phyloP scores from a whole-genome alignment of 2,797 vertebrate genomes.

The Streptopelia turtur region DNA sequence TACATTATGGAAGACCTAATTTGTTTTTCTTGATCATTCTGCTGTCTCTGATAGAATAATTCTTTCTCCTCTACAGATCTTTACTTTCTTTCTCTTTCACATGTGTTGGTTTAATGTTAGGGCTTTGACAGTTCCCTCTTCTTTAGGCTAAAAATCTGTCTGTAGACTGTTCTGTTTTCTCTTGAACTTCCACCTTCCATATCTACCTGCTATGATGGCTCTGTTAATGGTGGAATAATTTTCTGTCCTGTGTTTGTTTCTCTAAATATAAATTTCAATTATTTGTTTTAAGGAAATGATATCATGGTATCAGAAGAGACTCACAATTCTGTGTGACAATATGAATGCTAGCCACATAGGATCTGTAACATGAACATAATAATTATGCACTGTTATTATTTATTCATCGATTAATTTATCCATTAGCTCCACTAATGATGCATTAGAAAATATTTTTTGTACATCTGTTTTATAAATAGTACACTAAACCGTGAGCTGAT shows the following conservation, averaged over 20 bases:
- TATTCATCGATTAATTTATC: not conserved
- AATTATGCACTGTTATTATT: not conserved
- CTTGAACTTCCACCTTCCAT: not conserved
- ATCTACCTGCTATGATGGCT: not conserved
- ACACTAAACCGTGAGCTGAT: not conserved
- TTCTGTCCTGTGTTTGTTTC: not conserved
- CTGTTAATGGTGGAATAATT: not conserved
- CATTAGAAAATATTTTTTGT: not conserved
- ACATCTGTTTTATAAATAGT: not conserved
- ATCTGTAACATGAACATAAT: not conserved
- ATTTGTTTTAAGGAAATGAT: not conserved
- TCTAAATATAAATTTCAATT: not conserved
- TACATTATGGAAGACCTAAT: constrained; percentile 38
- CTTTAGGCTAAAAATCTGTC: not conserved
- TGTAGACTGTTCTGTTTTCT: not conserved
- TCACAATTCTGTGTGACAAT: not conserved
- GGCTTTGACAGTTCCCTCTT: not conserved
- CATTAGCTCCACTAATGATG: not conserved
- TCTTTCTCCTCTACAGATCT: constrained; percentile 3
- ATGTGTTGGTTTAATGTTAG: not conserved
- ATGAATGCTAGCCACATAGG: not conserved
- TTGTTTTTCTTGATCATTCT: constrained; percentile 47
- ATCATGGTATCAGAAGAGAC: not conserved
- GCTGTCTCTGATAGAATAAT: constrained; percentile 39
- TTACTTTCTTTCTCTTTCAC: not conserved